phyloP scores from a whole-genome alignment of 2,888 invertebrate genomes.

The Ochropacha duplaris region DNA sequence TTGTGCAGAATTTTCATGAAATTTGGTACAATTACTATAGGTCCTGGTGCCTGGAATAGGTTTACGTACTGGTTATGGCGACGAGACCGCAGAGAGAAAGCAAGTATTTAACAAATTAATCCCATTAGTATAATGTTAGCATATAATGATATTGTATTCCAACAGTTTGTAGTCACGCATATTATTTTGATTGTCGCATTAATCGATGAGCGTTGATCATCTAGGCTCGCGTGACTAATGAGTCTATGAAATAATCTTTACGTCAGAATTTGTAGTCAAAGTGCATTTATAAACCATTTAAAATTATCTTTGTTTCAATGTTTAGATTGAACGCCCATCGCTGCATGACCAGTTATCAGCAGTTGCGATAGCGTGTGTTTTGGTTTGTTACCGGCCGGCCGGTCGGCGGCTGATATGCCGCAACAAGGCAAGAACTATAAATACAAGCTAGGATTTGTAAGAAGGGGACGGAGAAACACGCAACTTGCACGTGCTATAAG shows the following conservation, averaged over 20 bases:
- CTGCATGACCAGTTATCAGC: slow-evolving; percentile 30
- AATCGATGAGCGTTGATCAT: not conserved
- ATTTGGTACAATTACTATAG: too few species aligned
- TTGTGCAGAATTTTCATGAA: too few species aligned
- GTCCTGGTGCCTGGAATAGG: too few species aligned
- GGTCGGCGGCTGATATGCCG: slow-evolving; percentile 12
- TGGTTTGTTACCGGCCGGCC: slow-evolving; percentile 34
- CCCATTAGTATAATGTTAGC: too few species aligned
- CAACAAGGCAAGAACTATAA: slow-evolving; percentile 34
- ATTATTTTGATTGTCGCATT: not conserved
- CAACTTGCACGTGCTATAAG: slow-evolving; percentile 46
- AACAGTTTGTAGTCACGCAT: not conserved
- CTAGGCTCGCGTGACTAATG: slow-evolving; percentile 2
- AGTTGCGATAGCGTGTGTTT: slow-evolving; percentile 32
- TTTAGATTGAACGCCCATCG: slow-evolving; percentile 18
- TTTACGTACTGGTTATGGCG: too few species aligned
- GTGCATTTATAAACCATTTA: slow-evolving; percentile 13
- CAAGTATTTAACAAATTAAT: too few species aligned
- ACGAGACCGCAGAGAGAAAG: too few species aligned
- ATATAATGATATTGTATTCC: not conserved
- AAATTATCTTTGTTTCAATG: slow-evolving; percentile 13
- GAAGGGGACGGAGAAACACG: slow-evolving; percentile 50
- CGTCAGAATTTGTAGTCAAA: slow-evolving; percentile 1
- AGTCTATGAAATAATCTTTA: not conserved
- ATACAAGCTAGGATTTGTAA: slow-evolving; percentile 26